These are phyloP conservation scores for Drosophila falleni DNA, from an alignment of 2,888 invertebrate species.

Conservation along the genomic window DNA sequence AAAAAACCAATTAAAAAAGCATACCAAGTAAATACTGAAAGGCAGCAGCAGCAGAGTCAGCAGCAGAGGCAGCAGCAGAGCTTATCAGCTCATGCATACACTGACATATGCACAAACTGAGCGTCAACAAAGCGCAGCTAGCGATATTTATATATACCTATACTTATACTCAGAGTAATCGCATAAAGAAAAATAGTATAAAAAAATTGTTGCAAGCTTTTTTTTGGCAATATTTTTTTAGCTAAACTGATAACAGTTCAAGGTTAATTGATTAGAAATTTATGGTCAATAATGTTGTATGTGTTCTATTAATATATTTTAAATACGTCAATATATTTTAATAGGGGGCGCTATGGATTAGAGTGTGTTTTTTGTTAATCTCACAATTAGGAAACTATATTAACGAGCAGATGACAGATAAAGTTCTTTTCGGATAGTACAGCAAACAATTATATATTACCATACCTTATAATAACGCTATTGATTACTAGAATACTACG, in stretches of 20 bases:
- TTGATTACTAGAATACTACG: neutral
- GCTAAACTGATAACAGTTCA: conserved; percentile 58
- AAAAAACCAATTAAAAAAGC: conserved; percentile 53
- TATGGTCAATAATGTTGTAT: conserved; percentile 12
- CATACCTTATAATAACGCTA: neutral
- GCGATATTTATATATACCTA: conserved; percentile 25
- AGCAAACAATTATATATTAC: neutral
- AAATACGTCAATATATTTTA: neutral
- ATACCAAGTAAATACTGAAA: conserved; percentile 43
- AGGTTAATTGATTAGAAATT: conserved; percentile 61
- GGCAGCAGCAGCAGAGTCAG: conserved; percentile 21
- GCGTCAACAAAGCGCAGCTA: conserved; percentile 53
- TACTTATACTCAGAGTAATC: conserved; percentile 10
- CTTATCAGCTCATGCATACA: conserved; percentile 48
- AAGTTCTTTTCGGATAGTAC: neutral
- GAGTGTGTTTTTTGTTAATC: neutral
- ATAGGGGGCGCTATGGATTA: neutral
- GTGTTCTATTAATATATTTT: conserved; percentile 8
- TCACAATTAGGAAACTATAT: neutral
- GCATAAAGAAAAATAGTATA: conserved; percentile 18
- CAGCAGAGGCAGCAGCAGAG: conserved; percentile 12
- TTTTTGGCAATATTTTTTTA: conserved; percentile 39
- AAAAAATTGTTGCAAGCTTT: conserved; percentile 46
- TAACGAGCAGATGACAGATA: neutral
- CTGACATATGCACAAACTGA: conserved; percentile 10